Evolutionary conservation across 2,888 invertebrate species (phyloP), one percentile per base, ranked within the genome.

Genomic region (Ochropacha duplaris): DNA sequence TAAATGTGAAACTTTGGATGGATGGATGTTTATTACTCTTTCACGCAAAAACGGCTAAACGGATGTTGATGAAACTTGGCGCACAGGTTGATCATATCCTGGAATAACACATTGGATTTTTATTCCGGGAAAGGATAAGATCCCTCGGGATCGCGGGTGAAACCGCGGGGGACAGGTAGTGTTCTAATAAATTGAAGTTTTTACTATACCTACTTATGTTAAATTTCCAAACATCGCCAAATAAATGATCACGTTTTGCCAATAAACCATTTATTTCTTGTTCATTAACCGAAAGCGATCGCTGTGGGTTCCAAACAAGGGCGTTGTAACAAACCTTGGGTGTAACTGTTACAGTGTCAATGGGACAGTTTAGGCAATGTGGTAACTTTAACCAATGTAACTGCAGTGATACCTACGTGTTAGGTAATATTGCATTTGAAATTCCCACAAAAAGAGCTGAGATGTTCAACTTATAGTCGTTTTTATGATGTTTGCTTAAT

Each of bases 291-390:
- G 73, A 83, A 85, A 82, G 81, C 76, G 79, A 78, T 74, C 74
- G 75, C 69, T 57, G 59, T 66, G 64, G 69, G 67, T 61, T 52
- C 52, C 55, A 58, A 62, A 65, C 60, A 65, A 64, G 76, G 81
- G 80, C 79, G 78, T 74, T 74, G 81, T 72, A 78, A 66, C 63
- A 70, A 81, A 77, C 86, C 86, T 87, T 86, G 84, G 67, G 54
- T 66, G 66, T 54, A 54, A 66, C 66, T 65, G 67, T 73, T 75
- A 70, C 76, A 75, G 76, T 78, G 80, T 81, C 79, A 82, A 77
- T 76, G 72, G 64, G 63, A 64, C 69, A 66, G 8, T 74, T 75
- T 72, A 75, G 73, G 68, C 69, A 67, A 70, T 75, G 76, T 76
- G 62, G 76, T 66, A 79, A 76, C 72, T 75, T 74, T 79, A 66